Evolutionary conservation across 2,888 invertebrate species (phyloP), one percentile per base, ranked within the genome.

Genomic region (Cerastoderma edule): DNA sequence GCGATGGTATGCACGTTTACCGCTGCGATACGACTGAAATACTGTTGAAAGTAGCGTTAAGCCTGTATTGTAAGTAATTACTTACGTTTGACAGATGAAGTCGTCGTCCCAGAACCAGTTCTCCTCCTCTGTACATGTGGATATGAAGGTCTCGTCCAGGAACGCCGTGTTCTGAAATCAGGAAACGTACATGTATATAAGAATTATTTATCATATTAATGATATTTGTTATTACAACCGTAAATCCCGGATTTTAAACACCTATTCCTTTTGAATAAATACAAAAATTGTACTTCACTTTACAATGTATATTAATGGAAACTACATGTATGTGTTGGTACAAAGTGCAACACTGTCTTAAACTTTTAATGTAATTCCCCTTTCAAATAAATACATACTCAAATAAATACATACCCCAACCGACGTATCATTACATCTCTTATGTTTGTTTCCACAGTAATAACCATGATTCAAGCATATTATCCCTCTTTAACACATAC

Each of bases 81-180:
- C 44, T 39, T 81, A 81, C 81, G 75, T 75, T 39, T 68, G 39
- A 53, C 35, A 75, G 56, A 78, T 64, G 19, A 39, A 69, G 1
- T 75, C 78, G 13, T 81, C 81, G 24, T 81, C 81, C 81, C 81
- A 81, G 2, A 67, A 50, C 70, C 67, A 78, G n/a, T 39, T 69
- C 71, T 24, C 54, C 4, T 67, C 70, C 4, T 75, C 81, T 19
- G 53, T 56, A 33, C 67, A 70, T n/a, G 22, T 35, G 2, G 33
- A 27, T 10, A 68, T 24, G 4, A 60, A 28, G 35, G 56, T 75
- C 33, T 74, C 72, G 28, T 69, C 44, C 22, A 80, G 67, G 53
- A 80, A 80, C n/a, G 50, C 72, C 13, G 72, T 70, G 35, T 77
- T 80, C 80, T 80, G 70, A 13, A 56, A 16, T 39, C 10, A 16